These are phyloP conservation scores for Thamnophis elegans DNA, from an alignment of 2,797 vertebrate species.

Conservation along the genomic window DNA sequence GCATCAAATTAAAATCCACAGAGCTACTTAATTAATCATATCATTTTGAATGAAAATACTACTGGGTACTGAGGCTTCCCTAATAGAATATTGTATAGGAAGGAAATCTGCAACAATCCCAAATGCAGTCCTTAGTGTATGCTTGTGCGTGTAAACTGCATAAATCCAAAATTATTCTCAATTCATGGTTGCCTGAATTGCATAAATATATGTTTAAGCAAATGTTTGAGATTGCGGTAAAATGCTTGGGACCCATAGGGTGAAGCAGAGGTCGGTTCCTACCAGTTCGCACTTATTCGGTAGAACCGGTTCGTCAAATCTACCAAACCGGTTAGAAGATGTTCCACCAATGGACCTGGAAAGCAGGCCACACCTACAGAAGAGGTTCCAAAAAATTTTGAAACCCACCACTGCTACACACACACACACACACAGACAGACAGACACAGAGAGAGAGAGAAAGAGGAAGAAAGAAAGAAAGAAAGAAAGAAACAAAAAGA, in stretches of 20 bases:
- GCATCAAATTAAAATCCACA: not conserved
- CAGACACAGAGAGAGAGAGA: too few relatives aligned
- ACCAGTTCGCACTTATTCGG: too few relatives aligned
- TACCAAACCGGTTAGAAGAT: too few relatives aligned
- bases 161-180: not conserved
- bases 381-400: too few relatives aligned
- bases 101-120: not conserved
- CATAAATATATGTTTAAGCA: not conserved
- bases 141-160: not conserved
- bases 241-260: not conserved
- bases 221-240: not conserved
- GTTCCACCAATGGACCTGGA: too few relatives aligned
- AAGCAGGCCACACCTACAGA: too few relatives aligned
- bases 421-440: too few relatives aligned
- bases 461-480: too few relatives aligned
- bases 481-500: too few relatives aligned
- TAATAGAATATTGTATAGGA: not conserved
- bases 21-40: not conserved
- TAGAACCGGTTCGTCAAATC: too few relatives aligned
- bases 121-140: not conserved
- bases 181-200: not conserved
- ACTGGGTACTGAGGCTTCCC: not conserved
- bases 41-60: not conserved
- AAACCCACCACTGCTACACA: too few relatives aligned
- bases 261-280: too few relatives aligned